Conservation (phyloP, 2,113 vertebrate genomes). For the Cinclus mexicanus region DNA sequence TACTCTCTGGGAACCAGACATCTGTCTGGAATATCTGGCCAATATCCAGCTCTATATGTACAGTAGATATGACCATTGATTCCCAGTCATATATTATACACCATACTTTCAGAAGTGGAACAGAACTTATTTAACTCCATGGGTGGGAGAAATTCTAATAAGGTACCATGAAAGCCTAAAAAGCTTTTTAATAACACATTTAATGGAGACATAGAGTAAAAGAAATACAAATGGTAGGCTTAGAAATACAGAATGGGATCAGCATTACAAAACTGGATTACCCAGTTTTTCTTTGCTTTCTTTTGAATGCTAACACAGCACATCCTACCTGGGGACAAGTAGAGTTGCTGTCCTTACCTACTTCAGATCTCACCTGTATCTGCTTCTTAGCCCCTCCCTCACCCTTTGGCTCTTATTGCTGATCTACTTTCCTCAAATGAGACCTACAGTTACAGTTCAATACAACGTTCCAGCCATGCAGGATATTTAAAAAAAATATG, state of each 20-base stretch:
- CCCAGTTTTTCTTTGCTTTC: background rate
- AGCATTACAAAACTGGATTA: background rate
- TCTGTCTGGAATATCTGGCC: conserved; percentile 37
- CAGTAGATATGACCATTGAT: conserved; percentile 37
- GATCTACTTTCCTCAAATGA: background rate
- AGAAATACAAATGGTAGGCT: background rate
- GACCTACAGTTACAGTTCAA: background rate
- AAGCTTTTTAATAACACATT: background rate
- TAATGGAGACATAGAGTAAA: background rate
- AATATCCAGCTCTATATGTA: conserved; percentile 9
- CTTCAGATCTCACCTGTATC: background rate
- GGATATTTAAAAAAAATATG: background rate
- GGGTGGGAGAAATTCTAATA: background rate
- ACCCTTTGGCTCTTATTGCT: background rate
- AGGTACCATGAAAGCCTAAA: background rate
- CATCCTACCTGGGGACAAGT: background rate
- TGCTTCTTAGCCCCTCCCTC: background rate
- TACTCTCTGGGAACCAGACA: conserved; percentile 32
- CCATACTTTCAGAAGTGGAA: background rate
- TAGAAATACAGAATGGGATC: background rate
- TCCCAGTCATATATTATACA: conserved; percentile 10
- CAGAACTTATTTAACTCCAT: background rate
- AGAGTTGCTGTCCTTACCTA: background rate
- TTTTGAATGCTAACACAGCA: background rate
- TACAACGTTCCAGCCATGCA: background rate